phyloP scores from a whole-genome alignment of 2,797 vertebrate species.

The Hippoglossus hippoglossus region DNA sequence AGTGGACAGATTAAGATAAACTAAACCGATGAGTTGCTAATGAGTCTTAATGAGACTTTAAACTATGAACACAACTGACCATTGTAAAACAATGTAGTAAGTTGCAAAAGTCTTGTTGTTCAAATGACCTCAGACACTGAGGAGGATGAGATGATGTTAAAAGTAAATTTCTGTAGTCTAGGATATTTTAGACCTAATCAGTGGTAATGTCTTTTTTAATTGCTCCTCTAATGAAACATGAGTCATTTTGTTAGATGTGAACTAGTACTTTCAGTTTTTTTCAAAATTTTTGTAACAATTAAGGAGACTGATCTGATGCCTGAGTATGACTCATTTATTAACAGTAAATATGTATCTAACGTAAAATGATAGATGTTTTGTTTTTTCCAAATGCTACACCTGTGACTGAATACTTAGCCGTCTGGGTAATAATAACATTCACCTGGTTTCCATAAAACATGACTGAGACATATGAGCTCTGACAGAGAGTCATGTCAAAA shows the following conservation, averaged over 20 bases:
- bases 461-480: too few relatives aligned
- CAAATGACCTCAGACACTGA: too few relatives aligned
- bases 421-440: too few relatives aligned
- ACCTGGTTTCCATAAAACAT: too few relatives aligned
- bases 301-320: too few relatives aligned
- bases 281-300: background rate
- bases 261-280: background rate
- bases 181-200: background rate
- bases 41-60: background rate
- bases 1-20: background rate
- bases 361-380: background rate
- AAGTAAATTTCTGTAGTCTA: background rate
- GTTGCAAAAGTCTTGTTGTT: too few relatives aligned
- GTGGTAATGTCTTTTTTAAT: background rate
- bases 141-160: too few relatives aligned
- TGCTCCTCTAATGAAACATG: background rate
- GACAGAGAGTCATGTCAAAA: too few relatives aligned
- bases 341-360: background rate
- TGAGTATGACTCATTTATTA: background rate
- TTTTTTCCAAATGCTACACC: background rate
- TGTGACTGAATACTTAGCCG: background rate
- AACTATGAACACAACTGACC: background rate
- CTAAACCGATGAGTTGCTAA: background rate
- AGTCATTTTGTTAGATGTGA: background rate
- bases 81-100: background rate